Conservation (phyloP, 1,140 invertebrate genomes). For the Camponotus vicinus region DNA sequence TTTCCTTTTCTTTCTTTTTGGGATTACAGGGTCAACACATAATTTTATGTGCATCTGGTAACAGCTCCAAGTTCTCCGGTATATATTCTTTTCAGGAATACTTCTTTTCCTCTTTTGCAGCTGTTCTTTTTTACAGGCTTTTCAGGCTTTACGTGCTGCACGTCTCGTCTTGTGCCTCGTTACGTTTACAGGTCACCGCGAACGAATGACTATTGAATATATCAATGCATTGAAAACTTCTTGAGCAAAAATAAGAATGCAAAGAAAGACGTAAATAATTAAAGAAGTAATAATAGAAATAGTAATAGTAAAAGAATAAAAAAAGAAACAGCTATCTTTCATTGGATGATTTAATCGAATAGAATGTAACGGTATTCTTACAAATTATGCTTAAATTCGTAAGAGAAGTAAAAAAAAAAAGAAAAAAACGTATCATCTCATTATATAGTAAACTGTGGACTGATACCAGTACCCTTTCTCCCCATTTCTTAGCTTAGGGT, state of each 20-base stretch:
- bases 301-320: conserved; percentile 62
- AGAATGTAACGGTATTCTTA: conserved; percentile 65
- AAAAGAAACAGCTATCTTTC: conserved; percentile 66
- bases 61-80: conserved; percentile 77
- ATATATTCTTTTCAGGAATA: conserved; percentile 77
- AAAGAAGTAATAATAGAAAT: too few relatives aligned
- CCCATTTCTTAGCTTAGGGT: conserved; percentile 87
- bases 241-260: conserved; percentile 62
- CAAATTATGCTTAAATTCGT: conserved; percentile 58
- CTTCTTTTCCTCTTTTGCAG: conserved; percentile 82
- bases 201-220: conserved; percentile 73
- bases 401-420: conserved; percentile 67
- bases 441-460: conserved; percentile 81
- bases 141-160: conserved; percentile 84
- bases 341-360: conserved; percentile 68
- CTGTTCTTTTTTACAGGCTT: conserved; percentile 86
- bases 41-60: conserved; percentile 78
- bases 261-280: conserved; percentile 66
- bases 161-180: conserved; percentile 76
- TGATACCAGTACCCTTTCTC: conserved; percentile 86
- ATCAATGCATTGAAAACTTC: conserved; percentile 63
- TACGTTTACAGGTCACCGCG: conserved; percentile 81
- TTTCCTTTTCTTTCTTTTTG: conserved; percentile 71
- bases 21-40: conserved; percentile 80
- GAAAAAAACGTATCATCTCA: conserved; percentile 72